These are phyloP conservation scores for Pollimyrus isidori DNA, from an alignment of 2,113 vertebrate species.

Conservation along the genomic window DNA sequence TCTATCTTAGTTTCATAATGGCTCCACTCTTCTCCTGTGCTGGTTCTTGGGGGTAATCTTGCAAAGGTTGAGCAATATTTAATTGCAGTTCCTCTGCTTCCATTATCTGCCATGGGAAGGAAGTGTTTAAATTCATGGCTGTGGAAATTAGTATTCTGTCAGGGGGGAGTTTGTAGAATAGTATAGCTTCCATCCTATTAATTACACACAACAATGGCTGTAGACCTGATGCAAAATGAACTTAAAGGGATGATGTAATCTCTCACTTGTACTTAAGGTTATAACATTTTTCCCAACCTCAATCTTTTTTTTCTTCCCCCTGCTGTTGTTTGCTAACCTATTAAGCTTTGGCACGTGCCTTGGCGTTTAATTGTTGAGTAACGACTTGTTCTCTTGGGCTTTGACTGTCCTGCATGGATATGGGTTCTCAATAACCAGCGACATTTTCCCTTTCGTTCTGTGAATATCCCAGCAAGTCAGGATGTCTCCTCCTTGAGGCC, in stretches of 20 bases:
- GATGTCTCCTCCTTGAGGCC: slow-evolving; percentile 21
- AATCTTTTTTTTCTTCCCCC: slow-evolving; percentile 32
- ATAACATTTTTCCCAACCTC: slow-evolving; percentile 31
- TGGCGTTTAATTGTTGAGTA: slow-evolving; percentile 31
- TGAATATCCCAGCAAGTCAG: slow-evolving; percentile 24
- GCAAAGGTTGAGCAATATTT: slow-evolving; percentile 53
- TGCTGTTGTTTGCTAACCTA: slow-evolving; percentile 24
- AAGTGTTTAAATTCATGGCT: slow-evolving; percentile 50
- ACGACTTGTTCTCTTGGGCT: slow-evolving; percentile 35
- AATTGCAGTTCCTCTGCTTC: slow-evolving; percentile 52
- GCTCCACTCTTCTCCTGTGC: slow-evolving; percentile 42
- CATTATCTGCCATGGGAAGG: slow-evolving; percentile 54
- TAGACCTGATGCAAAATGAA: slow-evolving; percentile 42
- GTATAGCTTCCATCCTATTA: slow-evolving; percentile 40
- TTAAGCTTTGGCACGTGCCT: slow-evolving; percentile 30
- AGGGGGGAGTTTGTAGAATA: slow-evolving; percentile 44
- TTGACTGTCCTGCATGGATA: slow-evolving; percentile 31
- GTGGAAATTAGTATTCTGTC: slow-evolving; percentile 49
- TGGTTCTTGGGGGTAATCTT: slow-evolving; percentile 48
- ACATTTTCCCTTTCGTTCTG: not conserved
- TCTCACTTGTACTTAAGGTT: slow-evolving; percentile 27
- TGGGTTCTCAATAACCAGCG: slow-evolving; percentile 30
- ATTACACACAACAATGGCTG: slow-evolving; percentile 48
- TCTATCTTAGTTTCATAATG: slow-evolving; percentile 39
- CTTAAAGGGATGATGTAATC: slow-evolving; percentile 42